Evolutionary conservation across 2,113 vertebrate genomes (phyloP).

Genomic region (Leucoraja erinaceus): DNA sequence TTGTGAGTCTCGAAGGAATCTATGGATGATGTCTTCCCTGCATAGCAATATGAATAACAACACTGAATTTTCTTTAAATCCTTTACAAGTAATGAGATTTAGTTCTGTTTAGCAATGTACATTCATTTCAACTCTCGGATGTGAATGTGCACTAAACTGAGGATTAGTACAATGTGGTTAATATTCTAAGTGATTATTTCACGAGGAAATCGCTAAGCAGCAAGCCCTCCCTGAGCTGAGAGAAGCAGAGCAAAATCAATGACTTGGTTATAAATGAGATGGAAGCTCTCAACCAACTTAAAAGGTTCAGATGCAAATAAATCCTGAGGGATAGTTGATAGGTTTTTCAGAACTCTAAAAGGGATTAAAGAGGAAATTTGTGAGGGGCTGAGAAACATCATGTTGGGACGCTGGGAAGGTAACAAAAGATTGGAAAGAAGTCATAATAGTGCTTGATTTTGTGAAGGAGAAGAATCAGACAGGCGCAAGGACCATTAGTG

Average conservation of each 20-base stretch:
- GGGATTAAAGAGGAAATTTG: background rate
- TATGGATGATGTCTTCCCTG: background rate
- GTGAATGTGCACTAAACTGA: background rate
- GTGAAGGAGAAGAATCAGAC: background rate
- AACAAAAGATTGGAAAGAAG: background rate
- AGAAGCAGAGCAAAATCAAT: background rate
- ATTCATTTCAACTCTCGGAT: background rate
- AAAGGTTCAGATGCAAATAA: background rate
- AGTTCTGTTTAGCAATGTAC: background rate
- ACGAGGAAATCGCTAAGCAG: background rate
- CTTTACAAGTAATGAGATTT: background rate
- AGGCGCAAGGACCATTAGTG: background rate
- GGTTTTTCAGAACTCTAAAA: background rate
- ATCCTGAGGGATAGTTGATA: background rate
- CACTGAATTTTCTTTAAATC: background rate
- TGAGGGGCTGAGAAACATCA: background rate
- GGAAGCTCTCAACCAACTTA: background rate
- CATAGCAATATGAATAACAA: constrained; percentile 6
- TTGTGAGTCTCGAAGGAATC: background rate
- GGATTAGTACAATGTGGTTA: background rate
- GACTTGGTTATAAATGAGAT: background rate
- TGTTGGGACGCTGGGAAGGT: background rate
- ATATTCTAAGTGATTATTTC: background rate
- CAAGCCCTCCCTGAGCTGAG: background rate
- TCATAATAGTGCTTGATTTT: background rate